Evolutionary conservation across 2,113 vertebrate species (phyloP).

Genomic region (Oxygymnocypris stewartii): DNA sequence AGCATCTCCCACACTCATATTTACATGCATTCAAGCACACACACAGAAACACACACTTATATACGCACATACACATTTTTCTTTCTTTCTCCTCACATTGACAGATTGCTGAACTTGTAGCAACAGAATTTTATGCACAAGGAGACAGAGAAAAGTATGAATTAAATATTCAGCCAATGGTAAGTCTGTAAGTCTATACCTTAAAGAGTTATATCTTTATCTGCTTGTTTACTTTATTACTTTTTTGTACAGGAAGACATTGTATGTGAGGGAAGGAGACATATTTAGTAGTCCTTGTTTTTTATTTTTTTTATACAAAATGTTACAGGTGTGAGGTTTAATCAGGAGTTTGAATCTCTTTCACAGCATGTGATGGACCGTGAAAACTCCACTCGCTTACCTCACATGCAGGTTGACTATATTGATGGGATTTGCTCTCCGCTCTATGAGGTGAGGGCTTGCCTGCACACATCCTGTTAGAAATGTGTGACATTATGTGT

Average conservation of each 20-base stretch:
- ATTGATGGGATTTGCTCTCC: conserved; percentile 88
- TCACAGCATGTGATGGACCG: conserved; percentile 90
- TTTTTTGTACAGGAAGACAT: background rate
- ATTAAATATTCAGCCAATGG: conserved; percentile 88
- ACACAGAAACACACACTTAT: background rate
- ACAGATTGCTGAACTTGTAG: conserved; percentile 88
- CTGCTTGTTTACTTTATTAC: background rate
- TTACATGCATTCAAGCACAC: background rate
- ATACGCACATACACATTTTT: background rate
- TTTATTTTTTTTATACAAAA: background rate
- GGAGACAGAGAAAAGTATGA: conserved; percentile 89
- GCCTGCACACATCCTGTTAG: background rate
- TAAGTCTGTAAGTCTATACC: conserved; percentile 79
- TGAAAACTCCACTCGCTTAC: conserved; percentile 88
- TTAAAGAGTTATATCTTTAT: background rate
- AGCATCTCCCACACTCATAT: conserved; percentile 35
- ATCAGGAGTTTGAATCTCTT: background rate
- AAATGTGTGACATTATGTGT: conserved; percentile 12
- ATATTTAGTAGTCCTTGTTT: background rate
- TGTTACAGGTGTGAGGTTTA: background rate
- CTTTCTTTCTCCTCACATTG: conserved; percentile 43
- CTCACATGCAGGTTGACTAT: conserved; percentile 91
- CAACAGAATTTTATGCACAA: conserved; percentile 90
- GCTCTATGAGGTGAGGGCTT: conserved; percentile 83
- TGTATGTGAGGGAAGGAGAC: background rate